Percentiles rank a stretch among this genome's conserved stretches.
Conservation (phyloP, 2,113 vertebrate species). For the Sylvia atricapilla region DNA sequence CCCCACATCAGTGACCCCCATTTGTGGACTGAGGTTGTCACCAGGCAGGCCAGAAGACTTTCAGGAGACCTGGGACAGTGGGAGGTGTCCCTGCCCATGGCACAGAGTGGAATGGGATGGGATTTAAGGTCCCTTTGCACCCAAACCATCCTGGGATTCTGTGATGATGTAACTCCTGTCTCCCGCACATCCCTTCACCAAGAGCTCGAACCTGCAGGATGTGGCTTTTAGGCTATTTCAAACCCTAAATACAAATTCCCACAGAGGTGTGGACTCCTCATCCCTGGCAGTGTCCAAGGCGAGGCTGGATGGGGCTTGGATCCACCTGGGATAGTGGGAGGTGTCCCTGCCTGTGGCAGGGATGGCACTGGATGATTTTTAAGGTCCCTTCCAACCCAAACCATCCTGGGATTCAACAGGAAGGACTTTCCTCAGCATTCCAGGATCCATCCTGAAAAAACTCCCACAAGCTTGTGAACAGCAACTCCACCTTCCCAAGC, state of each 20-base stretch:
- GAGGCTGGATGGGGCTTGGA: not conserved
- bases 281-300: not conserved
- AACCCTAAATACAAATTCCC: not conserved
- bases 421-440: not conserved
- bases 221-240: not conserved
- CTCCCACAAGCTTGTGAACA: accelerated
- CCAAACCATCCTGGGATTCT: too few relatives aligned
- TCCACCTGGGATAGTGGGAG: accelerated
- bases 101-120: not conserved
- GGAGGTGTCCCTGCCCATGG: not conserved
- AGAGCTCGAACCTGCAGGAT: not conserved
- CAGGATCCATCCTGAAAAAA: not conserved
- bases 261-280: not conserved
- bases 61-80: too few relatives aligned
- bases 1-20: accelerated
- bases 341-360: not conserved
- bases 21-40: not conserved
- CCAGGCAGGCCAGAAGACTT: accelerated
- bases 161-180: not conserved
- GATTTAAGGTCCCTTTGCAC: not conserved
- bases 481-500: not conserved
- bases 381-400: not conserved
- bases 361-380: not conserved
- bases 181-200: not conserved
- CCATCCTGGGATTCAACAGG: not conserved